Percentiles rank a stretch among this genome's conserved stretches.
Conservation (phyloP, 2,888 invertebrate genomes). For the Andrena flavipes region DNA sequence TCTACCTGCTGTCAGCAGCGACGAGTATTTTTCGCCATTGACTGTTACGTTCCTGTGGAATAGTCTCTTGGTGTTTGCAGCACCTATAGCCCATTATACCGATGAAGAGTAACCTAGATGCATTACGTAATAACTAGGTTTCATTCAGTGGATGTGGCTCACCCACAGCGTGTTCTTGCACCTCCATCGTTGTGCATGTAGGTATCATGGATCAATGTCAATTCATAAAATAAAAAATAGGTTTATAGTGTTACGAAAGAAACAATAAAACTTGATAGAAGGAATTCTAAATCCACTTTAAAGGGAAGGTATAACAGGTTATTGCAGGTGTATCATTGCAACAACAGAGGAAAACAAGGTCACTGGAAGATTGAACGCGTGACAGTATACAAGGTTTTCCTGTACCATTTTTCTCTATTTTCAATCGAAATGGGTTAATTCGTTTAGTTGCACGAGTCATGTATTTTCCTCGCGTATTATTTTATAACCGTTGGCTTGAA, state of each 20-base stretch:
- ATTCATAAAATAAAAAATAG: too few relatives aligned
- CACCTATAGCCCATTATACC: conserved; percentile 15
- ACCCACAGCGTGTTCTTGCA: not conserved
- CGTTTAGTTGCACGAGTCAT: not conserved
- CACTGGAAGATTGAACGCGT: too few relatives aligned
- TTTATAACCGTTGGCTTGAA: not conserved
- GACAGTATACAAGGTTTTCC: too few relatives aligned
- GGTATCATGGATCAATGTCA: not conserved
- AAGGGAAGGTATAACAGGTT: too few relatives aligned
- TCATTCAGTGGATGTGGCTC: not conserved
- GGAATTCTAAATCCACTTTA: too few relatives aligned
- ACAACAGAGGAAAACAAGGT: too few relatives aligned
- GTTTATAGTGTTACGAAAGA: too few relatives aligned
- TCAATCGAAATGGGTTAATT: not conserved
- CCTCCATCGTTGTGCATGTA: not conserved
- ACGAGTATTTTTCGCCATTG: conserved; percentile 30
- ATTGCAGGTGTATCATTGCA: too few relatives aligned
- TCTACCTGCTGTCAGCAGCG: conserved; percentile 4
- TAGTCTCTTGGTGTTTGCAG: not conserved
- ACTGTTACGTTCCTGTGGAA: not conserved
- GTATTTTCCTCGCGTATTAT: not conserved
- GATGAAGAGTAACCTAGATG: conserved; percentile 19
- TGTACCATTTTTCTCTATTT: not conserved
- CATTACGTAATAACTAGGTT: conserved; percentile 18
- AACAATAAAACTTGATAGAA: too few relatives aligned